Base-by-base conservation (phyloP, 2,888 invertebrate species). In the Napeogenes sylphis region DNA sequence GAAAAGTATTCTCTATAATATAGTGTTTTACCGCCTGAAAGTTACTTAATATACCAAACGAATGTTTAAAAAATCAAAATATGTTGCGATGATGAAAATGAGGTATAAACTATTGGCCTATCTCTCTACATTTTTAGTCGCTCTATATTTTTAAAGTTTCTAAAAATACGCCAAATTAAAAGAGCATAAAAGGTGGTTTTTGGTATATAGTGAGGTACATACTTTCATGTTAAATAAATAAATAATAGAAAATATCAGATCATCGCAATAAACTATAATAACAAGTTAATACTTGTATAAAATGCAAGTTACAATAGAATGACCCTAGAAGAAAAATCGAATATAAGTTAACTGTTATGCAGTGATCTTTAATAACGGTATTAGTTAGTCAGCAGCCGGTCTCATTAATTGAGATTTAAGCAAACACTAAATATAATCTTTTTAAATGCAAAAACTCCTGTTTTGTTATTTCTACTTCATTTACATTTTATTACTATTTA, bases 1-100 rank as follows among this genome's bases (percentile, higher is more conserved):
- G 59, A 61, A 68, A 68, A 71, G 65, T 67, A 59, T 59, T 59
- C 55, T 38, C 62, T 62, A 67, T 64, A 64, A 62, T 67, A 60
- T 64, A 58, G 60, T 64, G 58, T 64, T 61, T 64, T 54, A 55
- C 32, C 51, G 57, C 54, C 60, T 55, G 62, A 57, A 56, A 56
- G 30, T 56, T 56, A 57, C 33, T 33, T 57, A 46, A 46, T 57
- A 46, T 32, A 57, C 33, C 47, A 38, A 42, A n/a, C 46, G 45
- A 13, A 33, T 33, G 12, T 6, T 47, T 13, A 33, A 45, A n/a
- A 33, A 6, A 45, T 45, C 45, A 6, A 47, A 21, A 14, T 4
- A 47, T 21, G 14, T 47, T 14, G 6, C 14, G n/a, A n/a, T 47
- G 47, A 14, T 14, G 8, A n/a, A 47, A 47, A 47, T n/a, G 14